These are phyloP conservation scores for Trachurus trachurus DNA, from an alignment of 2,797 vertebrate genomes.

Conservation along the genomic window DNA sequence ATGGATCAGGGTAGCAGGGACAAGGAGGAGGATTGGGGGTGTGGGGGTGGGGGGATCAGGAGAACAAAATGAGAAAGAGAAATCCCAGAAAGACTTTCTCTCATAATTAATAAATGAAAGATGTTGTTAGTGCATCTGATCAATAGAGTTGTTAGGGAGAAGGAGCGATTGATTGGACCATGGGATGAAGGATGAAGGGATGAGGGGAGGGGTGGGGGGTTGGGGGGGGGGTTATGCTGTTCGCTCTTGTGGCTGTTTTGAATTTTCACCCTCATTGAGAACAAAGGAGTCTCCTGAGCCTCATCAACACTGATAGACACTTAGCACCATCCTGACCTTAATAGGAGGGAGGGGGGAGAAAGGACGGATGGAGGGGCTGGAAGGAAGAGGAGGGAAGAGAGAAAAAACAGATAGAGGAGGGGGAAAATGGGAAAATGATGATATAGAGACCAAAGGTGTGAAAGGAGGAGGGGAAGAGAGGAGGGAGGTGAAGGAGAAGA, in stretches of 20 bases:
- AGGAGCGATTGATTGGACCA: conserved; percentile 72
- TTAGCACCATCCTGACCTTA: conserved; percentile 83
- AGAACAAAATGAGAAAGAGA: conserved; percentile 47
- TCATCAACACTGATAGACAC: conserved; percentile 83
- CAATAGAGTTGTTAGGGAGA: conserved; percentile 82
- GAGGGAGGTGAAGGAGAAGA: not conserved
- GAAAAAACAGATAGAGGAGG: not conserved
- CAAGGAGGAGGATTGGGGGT: not conserved
- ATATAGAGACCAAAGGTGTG: not conserved
- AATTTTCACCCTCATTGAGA: conserved; percentile 81
- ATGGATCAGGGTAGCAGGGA: conserved; percentile 1
- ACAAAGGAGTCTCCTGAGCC: conserved; percentile 84
- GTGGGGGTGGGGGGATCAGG: not conserved
- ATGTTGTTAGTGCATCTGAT: conserved; percentile 84
- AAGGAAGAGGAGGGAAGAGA: not conserved
- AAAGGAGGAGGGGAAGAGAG: not conserved
- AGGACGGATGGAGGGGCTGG: not conserved
- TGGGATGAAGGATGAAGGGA: conserved; percentile 69
- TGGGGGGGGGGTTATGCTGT: conserved; percentile 32
- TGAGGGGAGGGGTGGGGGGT: conserved; percentile 41
- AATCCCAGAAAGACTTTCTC: conserved; percentile 76
- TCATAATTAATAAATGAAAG: conserved; percentile 85
- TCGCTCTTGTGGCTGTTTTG: conserved; percentile 77
- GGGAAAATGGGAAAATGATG: not conserved
- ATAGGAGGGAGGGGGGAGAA: conserved; percentile 35